Percentiles rank a stretch among this genome's conserved stretches.
phyloP scores from a whole-genome alignment of 2,113 vertebrate genomes.

The Clarias batrachus region DNA sequence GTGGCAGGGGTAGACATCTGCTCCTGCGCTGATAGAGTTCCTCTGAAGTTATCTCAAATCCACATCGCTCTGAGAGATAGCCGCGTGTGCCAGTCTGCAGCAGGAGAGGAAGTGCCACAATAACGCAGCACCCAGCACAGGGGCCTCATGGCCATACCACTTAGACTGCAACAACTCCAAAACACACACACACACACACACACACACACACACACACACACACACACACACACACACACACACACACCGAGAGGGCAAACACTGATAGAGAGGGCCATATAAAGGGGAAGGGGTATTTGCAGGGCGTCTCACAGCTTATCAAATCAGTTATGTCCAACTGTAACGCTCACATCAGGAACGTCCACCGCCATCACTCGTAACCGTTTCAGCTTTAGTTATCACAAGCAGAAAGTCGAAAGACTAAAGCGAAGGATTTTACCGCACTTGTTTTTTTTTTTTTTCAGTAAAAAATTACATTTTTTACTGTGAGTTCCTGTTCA shows the following conservation, averaged over 20 bases:
- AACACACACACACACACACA: not conserved
- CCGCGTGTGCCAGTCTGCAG: slow-evolving; percentile 18
- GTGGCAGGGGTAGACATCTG: slow-evolving; percentile 79
- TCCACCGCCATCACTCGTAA: not conserved
- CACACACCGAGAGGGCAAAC: not conserved
- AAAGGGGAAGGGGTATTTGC: not conserved
- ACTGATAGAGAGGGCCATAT: not conserved
- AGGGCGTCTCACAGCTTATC: slow-evolving; percentile 2
- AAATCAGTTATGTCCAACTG: not conserved
- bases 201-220: slow-evolving; percentile 15
- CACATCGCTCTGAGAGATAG: slow-evolving; percentile 64
- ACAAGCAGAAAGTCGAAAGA: not conserved
- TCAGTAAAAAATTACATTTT: not conserved
- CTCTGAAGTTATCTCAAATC: slow-evolving; percentile 78
- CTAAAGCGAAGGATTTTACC: not conserved
- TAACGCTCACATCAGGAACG: not conserved
- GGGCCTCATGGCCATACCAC: slow-evolving; percentile 76
- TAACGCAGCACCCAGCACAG: slow-evolving; percentile 69
- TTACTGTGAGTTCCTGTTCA: not conserved
- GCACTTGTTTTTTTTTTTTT: too few species aligned
- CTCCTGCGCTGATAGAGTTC: slow-evolving; percentile 79
- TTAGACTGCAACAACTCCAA: slow-evolving; percentile 50
- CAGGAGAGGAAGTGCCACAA: slow-evolving; percentile 74
- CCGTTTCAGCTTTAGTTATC: not conserved
- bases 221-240: not conserved